Evolutionary conservation across 2,888 invertebrate genomes (phyloP), one percentile per base, ranked within the genome.

Genomic region (Dryobota labecula): DNA sequence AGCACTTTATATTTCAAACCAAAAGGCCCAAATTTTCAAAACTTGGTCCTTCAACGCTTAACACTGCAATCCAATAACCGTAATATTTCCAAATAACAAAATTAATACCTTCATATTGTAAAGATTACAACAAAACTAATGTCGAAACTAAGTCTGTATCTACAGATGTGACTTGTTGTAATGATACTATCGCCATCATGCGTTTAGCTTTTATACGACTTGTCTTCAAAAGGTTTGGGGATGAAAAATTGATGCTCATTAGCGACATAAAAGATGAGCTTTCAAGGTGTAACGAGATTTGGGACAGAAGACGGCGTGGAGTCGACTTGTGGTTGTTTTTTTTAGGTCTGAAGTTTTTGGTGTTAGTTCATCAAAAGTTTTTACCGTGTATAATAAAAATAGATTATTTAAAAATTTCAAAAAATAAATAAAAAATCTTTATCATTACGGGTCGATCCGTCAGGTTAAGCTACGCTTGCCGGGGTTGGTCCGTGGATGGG

Each of bases 161-260:
- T 8, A 54, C 27, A 30, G 67, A 75, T 69, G 58, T 47, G 9
- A 73, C 57, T 71, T 53, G 75, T 82, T 65, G 41, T 68, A 79
- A 74, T 91, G 91, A 89, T 89, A 87, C 88, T 80, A 73, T 78
- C 84, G 84, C 62, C 56, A 76, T 70, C 72, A 70, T 84, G 82
- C 54, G 33, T 62, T 27, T 65, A 86, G 84, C 91, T 95, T 95
- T 91, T 94, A 95, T 95, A 95, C 89, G 71, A 62, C n/a, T 38
- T 54, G 45, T 64, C 43, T 71, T 74, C 36, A 49, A 73, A 72
- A 75, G 81, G 82, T 91, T 89, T 91, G 94, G 95, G 95, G 93
- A 80, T 94, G 94, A 95, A 92, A 92, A 90, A 95, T 95, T 82
- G 84, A 60, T 54, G 36, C 85, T 91, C 93, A 93, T 95, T 94